Base-by-base conservation (phyloP, 2,888 invertebrate genomes). In the Myopa tessellatipennis region DNA sequence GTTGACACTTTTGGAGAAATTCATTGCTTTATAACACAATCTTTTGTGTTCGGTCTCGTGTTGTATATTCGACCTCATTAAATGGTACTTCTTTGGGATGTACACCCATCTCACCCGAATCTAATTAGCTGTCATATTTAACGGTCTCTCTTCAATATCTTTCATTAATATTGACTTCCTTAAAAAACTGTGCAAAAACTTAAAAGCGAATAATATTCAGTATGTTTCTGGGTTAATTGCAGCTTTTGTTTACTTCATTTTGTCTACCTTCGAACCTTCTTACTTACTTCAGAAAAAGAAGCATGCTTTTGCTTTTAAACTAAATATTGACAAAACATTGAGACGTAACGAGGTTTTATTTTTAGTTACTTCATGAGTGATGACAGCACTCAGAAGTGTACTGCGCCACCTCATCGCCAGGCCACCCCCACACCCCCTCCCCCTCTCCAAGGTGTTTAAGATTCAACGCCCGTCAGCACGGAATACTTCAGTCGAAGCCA, bases 311-410 rank as follows among this genome's bases (percentile, higher is more conserved):
- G 76, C 55, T 58, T 72, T 77, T 72, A 61, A 8, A 67, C 40
- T 61, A 72, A 75, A 75, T 60, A 72, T 55, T 67, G 67, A 75
- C 70, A 75, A 76, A 75, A 61, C 77, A 72, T 14, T 45, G 34
- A 63, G 65, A 65, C 58, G 58, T 40, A 50, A 26, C 7, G 18
- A 10, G 34, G 61, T 26, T 61, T 63, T 72, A 60, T 72, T 72
- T 74, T n/a, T 55, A 63, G 74, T 34, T 34, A 34, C 36, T 74
- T 58, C 58, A 36, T 16, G n/a, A 70, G 36, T 26, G 52, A 63
- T 50, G 65, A 65, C 50, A 60, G 45, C 74, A 55, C 52, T 16
- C n/a, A 65, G 26, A 74, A 65, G 16, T n/a, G 68, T 40, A 5
- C 18, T 38, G 40, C 12, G 68, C 40, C 16, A 38, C 14, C 55